A percentile compares a stretch with the other conserved stretches of the same genome.
Evolutionary conservation across 2,113 vertebrate genomes (phyloP).

Genomic region (Pseudopodoces humilis): DNA sequence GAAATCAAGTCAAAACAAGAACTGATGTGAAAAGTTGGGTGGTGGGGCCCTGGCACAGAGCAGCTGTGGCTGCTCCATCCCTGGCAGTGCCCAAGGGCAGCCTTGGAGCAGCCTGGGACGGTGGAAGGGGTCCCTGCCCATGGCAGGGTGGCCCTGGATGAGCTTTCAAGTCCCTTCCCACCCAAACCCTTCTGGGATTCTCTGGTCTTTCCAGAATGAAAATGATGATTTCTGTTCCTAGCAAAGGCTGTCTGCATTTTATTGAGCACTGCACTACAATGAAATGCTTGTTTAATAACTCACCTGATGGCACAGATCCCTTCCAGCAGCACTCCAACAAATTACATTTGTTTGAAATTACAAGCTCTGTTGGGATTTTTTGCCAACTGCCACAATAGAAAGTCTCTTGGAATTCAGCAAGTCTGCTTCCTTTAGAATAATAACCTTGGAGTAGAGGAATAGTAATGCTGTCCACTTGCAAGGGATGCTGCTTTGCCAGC

Average conservation of each 20-base stretch:
- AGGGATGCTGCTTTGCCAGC: background rate
- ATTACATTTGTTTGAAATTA: background rate
- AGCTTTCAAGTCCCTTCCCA: accelerated
- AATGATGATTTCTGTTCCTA: background rate
- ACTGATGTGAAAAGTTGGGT: background rate
- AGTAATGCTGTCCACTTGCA: background rate
- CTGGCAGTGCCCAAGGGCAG: background rate
- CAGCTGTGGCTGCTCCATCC: background rate
- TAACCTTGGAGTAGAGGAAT: background rate
- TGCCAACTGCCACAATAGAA: background rate
- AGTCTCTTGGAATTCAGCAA: background rate
- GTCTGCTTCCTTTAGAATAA: background rate
- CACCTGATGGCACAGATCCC: background rate
- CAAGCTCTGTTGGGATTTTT: background rate
- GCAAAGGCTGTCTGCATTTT: background rate
- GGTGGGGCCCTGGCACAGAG: background rate
- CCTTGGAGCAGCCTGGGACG: background rate
- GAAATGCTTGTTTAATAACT: background rate
- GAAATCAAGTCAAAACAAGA: background rate
- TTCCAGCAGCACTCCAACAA: slow-evolving; percentile 6
- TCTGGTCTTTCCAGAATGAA: background rate
- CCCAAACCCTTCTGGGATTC: background rate
- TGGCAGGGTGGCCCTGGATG: accelerated
- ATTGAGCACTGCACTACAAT: background rate
- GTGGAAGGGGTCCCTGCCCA: background rate